These are phyloP conservation scores for Chaetops frenatus DNA, from an alignment of 2,113 vertebrate species.

Conservation along the genomic window DNA sequence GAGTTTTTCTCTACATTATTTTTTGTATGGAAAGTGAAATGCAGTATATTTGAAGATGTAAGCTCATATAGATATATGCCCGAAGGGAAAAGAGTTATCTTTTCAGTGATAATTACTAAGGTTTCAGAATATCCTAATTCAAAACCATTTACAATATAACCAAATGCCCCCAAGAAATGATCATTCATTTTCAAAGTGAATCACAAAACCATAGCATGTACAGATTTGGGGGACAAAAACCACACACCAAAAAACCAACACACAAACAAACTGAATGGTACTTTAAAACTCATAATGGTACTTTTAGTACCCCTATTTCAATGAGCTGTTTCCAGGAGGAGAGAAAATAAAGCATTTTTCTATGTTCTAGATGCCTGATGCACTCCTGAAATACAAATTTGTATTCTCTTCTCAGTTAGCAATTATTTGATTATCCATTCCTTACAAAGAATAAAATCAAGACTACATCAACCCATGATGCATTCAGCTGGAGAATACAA, in stretches of 20 bases:
- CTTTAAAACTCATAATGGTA: neutral
- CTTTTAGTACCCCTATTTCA: neutral
- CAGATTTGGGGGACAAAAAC: rapidly evolving
- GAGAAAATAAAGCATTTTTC: neutral
- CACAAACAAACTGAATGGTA: neutral
- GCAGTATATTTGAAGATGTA: neutral
- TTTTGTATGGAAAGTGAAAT: neutral
- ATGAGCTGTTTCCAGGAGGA: neutral
- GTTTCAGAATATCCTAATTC: neutral
- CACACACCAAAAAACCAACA: rapidly evolving
- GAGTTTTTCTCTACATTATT: neutral
- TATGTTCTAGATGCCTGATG: neutral
- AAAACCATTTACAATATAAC: neutral
- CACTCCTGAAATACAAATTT: neutral
- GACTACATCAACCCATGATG: neutral
- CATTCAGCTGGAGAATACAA: neutral
- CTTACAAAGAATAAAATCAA: neutral
- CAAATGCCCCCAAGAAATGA: neutral
- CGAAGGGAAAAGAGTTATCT: neutral
- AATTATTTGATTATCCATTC: neutral
- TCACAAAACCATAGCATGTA: neutral
- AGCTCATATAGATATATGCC: rapidly evolving
- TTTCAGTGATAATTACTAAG: neutral
- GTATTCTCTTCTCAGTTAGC: neutral
- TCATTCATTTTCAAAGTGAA: neutral